Base-by-base conservation (phyloP, 2,797 vertebrate genomes). In the Coilia nasus region DNA sequence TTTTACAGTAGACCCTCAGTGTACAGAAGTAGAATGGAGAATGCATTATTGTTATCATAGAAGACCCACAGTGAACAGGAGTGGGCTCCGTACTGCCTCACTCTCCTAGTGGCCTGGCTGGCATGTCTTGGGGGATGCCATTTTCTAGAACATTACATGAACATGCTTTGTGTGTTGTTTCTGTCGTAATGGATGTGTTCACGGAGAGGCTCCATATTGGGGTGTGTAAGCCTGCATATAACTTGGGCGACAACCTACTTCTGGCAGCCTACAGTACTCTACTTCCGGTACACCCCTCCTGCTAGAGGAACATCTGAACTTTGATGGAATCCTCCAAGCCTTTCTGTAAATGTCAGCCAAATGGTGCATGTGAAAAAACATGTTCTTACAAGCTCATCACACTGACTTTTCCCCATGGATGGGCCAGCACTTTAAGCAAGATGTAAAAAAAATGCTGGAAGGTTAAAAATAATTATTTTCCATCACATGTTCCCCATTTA, bases 181-280 rank as follows among this genome's bases (percentile, higher is more conserved):
- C 2, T 54, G 50, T 54, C 9, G 50, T 54, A 54, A 54, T 54
- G 50, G 50, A 54, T 54, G 50, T 54, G 50, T 14, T 2, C 50
- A 54, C 14, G 7, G 50, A 54, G 50, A 54, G 50, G 50, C 50
- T 54, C 50, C 50, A 54, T 10, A 10, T 54, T 54, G 3, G 50
- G 50, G 50, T 78, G 6, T 28, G 50, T 14, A 78, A 21, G 31
- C 44, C 71, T 78, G 35, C 17, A 15, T 41, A 75, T 71, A 71
- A 64, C 62, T 59, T 59, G 14, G 64, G 28, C 50, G 11, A 25
- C 64, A 67, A 21, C 71, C 35, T 78, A 44, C 71, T 78, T 41
- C 71, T 78, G 31, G 71, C 71, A 78, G 71, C 71, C 31, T 78
- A n/a, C n/a, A n/a, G n/a, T n/a, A n/a, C n/a, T n/a, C n/a, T n/a